Conservation (phyloP, 2,888 invertebrate species). For the Molorchus minor region DNA sequence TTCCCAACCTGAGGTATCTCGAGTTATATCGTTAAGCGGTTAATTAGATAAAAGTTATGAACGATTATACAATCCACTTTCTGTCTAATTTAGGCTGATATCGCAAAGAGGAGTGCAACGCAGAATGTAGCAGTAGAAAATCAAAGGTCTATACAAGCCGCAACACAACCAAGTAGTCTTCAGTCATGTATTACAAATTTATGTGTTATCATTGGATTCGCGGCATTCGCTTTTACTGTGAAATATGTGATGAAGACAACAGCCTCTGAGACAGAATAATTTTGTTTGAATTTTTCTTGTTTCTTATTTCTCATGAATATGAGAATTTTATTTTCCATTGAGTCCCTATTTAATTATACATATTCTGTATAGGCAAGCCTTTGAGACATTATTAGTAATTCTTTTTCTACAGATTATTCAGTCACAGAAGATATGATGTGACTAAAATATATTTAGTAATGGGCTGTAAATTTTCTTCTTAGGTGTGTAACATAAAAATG, state of each 20-base stretch:
- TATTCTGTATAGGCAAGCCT: neutral
- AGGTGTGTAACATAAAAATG: no score
- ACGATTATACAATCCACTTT: neutral
- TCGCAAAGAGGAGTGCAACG: conserved; percentile 53
- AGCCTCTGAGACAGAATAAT: conserved; percentile 64
- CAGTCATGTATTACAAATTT: conserved; percentile 86
- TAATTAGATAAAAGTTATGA: no score
- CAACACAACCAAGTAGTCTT: conserved; percentile 73
- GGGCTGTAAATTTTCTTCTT: no score
- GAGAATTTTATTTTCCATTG: conserved; percentile 5
- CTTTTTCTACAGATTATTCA: neutral
- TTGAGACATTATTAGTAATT: neutral
- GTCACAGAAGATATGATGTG: no score
- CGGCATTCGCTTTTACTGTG: conserved; percentile 91
- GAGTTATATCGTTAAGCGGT: no score
- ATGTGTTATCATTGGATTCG: conserved; percentile 88
- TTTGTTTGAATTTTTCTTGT: conserved; percentile 3
- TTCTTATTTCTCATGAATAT: no score
- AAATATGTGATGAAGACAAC: conserved; percentile 88
- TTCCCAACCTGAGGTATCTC: no score
- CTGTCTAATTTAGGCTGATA: conserved; percentile 50
- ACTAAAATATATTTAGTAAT: no score
- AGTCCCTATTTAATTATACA: neutral
- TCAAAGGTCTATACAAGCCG: conserved; percentile 53
- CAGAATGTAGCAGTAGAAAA: conserved; percentile 50